phyloP scores from a whole-genome alignment of 2,888 invertebrate species.

The Dryobotodes eremita region DNA sequence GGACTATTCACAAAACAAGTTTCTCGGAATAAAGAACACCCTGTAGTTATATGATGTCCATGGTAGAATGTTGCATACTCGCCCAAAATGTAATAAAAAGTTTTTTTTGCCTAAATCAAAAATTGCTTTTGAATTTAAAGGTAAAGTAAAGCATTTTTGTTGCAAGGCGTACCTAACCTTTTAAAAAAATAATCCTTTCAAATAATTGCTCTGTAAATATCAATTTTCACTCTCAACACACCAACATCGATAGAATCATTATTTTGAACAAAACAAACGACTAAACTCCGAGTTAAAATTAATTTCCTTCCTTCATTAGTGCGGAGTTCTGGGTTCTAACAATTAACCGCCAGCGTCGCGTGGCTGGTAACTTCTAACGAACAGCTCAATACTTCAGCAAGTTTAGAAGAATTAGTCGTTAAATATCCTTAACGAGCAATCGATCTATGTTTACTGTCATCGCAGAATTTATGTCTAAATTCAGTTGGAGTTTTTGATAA shows the following conservation, averaged over 20 bases:
- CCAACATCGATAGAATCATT: constrained; percentile 38
- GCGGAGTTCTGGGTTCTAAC: constrained; percentile 67
- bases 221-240: not conserved
- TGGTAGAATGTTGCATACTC: too few species aligned
- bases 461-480: constrained; percentile 24
- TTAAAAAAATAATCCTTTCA: not conserved
- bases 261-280: constrained; percentile 48
- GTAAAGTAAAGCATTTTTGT: too few species aligned
- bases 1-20: too few species aligned
- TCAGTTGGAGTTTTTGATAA: not conserved
- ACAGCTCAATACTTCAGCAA: constrained; percentile 57
- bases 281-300: constrained; percentile 66
- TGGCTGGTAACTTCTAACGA: constrained; percentile 63
- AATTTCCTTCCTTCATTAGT: constrained; percentile 71
- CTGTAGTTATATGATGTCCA: too few species aligned
- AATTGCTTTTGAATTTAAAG: too few species aligned
- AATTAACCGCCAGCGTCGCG: constrained; percentile 59
- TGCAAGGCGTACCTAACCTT: too few species aligned
- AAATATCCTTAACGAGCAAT: constrained; percentile 65
- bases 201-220: not conserved
- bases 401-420: constrained; percentile 66
- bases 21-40: too few species aligned
- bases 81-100: too few species aligned
- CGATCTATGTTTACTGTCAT: constrained; percentile 52
- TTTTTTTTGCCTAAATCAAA: too few species aligned